phyloP scores from a whole-genome alignment of 1,140 invertebrate genomes.

The Heterodera schachtii region DNA sequence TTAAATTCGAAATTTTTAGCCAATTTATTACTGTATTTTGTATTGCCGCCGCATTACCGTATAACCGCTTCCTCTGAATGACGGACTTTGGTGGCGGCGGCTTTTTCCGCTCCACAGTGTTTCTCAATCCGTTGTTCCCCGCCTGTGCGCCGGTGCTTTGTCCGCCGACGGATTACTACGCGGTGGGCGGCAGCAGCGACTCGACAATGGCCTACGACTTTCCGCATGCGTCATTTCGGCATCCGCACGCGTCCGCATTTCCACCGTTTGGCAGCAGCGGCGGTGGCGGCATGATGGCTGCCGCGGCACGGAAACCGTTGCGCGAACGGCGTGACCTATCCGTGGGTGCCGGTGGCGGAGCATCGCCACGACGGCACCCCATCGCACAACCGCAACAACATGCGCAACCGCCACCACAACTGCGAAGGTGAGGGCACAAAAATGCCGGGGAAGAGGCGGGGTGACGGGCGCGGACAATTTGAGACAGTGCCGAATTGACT shows the following conservation, averaged over 20 bases:
- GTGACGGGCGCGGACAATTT: background rate
- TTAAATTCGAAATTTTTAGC: background rate
- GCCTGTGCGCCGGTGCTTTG: background rate
- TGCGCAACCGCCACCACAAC: background rate
- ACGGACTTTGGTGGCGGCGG: background rate
- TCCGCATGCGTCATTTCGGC: constrained; percentile 6
- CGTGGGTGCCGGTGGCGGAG: no score
- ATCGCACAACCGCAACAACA: background rate
- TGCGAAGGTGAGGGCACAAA: no score
- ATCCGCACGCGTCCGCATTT: background rate
- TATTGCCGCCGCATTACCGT: no score
- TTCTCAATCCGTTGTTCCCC: background rate
- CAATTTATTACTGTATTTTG: no score
- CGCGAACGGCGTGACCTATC: background rate
- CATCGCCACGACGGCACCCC: no score
- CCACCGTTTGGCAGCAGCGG: background rate
- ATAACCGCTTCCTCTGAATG: background rate
- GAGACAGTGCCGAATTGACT: no score
- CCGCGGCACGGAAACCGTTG: background rate
- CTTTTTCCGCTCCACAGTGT: background rate
- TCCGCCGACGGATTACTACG: background rate
- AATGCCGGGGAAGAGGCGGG: background rate
- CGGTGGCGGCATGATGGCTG: background rate
- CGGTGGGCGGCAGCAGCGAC: background rate
- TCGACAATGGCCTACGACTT: constrained; percentile 14